These are phyloP conservation scores for Asbolus verrucosus DNA, from an alignment of 1,140 invertebrate species.

Conservation along the genomic window DNA sequence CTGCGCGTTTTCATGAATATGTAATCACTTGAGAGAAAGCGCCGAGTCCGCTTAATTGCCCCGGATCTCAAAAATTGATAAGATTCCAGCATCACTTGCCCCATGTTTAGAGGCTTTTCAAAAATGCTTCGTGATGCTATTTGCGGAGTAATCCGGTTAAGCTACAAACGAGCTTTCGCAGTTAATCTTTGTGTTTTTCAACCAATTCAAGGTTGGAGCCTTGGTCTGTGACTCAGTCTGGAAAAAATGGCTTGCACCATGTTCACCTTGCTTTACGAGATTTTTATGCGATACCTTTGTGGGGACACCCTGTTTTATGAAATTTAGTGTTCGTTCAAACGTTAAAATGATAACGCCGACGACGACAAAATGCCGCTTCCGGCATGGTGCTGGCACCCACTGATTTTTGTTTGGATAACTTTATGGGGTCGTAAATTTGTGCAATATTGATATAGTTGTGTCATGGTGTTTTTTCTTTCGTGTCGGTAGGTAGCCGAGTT, in stretches of 20 bases:
- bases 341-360: conserved; percentile 25
- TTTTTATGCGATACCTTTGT: conserved; percentile 1
- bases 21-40: not conserved
- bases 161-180: too few relatives aligned
- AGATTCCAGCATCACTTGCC: not conserved
- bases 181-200: too few relatives aligned
- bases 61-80: not conserved
- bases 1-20: not conserved
- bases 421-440: conserved; percentile 24
- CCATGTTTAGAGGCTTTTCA: too few relatives aligned
- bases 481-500: conserved; percentile 4
- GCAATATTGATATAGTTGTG: conserved; percentile 39
- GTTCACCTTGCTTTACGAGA: not conserved
- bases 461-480: conserved; percentile 22
- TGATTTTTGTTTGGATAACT: conserved; percentile 39
- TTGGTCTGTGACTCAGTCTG: too few relatives aligned
- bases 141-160: too few relatives aligned
- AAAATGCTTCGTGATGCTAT: too few relatives aligned
- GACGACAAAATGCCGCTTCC: conserved; percentile 28
- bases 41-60: not conserved
- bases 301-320: conserved; percentile 5
- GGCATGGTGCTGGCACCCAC: conserved; percentile 23
- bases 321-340: conserved; percentile 24
- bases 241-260: too few relatives aligned
- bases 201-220: too few relatives aligned